Evolutionary conservation across 2,888 invertebrate genomes (phyloP).

Genomic region (Plebejus melissa): DNA sequence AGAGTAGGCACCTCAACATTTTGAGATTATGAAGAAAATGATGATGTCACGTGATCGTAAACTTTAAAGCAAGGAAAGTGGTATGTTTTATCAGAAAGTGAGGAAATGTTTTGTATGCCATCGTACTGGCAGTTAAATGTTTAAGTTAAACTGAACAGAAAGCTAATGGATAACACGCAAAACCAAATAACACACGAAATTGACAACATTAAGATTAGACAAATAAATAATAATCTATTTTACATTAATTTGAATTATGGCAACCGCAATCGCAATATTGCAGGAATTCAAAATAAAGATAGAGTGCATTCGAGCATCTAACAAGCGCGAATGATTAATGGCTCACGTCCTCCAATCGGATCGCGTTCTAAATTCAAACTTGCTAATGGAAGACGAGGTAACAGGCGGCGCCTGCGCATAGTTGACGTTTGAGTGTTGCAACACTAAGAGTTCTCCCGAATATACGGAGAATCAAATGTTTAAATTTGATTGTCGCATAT

Average conservation of each 20-base stretch:
- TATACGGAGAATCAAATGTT: not conserved
- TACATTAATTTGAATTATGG: slow-evolving; percentile 31
- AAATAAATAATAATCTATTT: slow-evolving; percentile 21
- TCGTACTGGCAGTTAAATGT: not conserved
- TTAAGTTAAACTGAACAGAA: slow-evolving; percentile 12
- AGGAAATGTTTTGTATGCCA: not conserved
- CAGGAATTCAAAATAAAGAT: slow-evolving; percentile 36
- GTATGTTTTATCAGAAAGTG: not conserved
- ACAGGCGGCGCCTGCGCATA: slow-evolving; percentile 60
- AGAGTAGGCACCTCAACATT: not conserved
- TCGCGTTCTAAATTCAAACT: slow-evolving; percentile 68
- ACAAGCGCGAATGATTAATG: slow-evolving; percentile 69
- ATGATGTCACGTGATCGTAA: not conserved
- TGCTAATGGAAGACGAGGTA: slow-evolving; percentile 72
- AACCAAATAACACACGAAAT: slow-evolving; percentile 8
- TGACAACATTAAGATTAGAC: slow-evolving; percentile 23
- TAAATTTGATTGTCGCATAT: not conserved
- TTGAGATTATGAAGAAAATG: not conserved
- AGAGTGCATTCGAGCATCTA: slow-evolving; percentile 41
- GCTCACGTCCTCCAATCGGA: slow-evolving; percentile 53
- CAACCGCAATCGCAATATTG: slow-evolving; percentile 31
- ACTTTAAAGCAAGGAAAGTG: not conserved
- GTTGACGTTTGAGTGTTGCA: slow-evolving; percentile 50
- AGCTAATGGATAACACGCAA: slow-evolving; percentile 1
- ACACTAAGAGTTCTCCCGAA: slow-evolving; percentile 29